A percentile compares a stretch with the other conserved stretches of the same genome.
These are phyloP conservation scores for Eubasilissa regina DNA, from an alignment of 1,140 invertebrate genomes.

Conservation along the genomic window DNA sequence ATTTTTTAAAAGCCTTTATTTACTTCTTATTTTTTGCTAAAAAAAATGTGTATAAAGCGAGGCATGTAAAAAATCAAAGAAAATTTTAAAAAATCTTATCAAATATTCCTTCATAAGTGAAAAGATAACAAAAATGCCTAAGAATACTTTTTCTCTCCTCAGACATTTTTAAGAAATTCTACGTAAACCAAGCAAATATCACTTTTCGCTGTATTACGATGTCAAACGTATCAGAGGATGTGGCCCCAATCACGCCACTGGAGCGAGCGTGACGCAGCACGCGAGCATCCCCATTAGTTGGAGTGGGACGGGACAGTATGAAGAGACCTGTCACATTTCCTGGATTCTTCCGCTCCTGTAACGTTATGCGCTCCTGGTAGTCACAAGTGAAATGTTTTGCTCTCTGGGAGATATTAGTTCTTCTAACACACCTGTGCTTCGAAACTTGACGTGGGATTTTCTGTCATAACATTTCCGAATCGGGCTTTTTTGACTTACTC, in stretches of 20 bases:
- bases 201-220: constrained; percentile 21
- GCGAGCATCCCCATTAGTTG: constrained; percentile 14
- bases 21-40: too few species aligned
- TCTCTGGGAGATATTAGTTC: constrained; percentile 46
- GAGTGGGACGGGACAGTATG: constrained; percentile 15
- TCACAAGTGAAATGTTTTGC: constrained; percentile 42
- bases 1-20: too few species aligned
- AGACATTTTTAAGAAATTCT: neutral
- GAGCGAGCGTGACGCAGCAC: constrained; percentile 2
- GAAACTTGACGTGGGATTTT: constrained; percentile 41
- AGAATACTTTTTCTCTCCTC: too few species aligned
- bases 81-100: too few species aligned
- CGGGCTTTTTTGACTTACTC: constrained; percentile 1
- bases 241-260: constrained; percentile 15
- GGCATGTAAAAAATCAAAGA: too few species aligned
- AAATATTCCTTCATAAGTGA: too few species aligned
- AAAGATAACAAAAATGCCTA: too few species aligned
- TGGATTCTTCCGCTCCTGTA: constrained; percentile 41
- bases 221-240: constrained; percentile 28
- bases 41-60: too few species aligned
- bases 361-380: constrained; percentile 39
- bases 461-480: constrained; percentile 41
- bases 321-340: constrained; percentile 47
- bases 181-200: constrained; percentile 7
- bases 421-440: constrained; percentile 42